Evolutionary conservation across 2,888 invertebrate genomes (phyloP).

Genomic region (Drosophila kambysellisi): DNA sequence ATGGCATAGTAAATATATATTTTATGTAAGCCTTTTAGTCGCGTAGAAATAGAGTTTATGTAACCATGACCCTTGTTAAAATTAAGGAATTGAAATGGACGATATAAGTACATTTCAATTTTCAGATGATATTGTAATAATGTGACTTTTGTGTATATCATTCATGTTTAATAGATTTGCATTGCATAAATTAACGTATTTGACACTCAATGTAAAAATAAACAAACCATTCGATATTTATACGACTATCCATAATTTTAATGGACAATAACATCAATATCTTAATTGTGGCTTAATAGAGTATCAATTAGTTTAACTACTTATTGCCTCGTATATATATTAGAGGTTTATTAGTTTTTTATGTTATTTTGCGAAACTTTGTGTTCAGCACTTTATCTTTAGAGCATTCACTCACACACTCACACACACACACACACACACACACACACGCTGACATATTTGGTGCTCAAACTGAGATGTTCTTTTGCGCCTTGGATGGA

Average conservation of each 20-base stretch:
- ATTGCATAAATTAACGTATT: not conserved
- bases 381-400: conserved; percentile 18
- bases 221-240: not conserved
- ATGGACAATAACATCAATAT: conserved; percentile 1
- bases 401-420: conserved; percentile 4
- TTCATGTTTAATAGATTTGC: not conserved
- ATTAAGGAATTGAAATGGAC: not conserved
- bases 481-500: conserved; percentile 45
- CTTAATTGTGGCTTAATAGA: conserved; percentile 8
- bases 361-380: conserved; percentile 38
- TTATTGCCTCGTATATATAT: conserved; percentile 35
- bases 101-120: not conserved
- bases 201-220: not conserved
- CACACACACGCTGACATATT: conserved; percentile 1
- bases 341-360: conserved; percentile 28
- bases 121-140: not conserved
- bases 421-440: conserved; percentile 2
- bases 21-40: conserved; percentile 1
- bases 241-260: not conserved
- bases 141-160: not conserved
- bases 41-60: not conserved
- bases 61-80: not conserved
- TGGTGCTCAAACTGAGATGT: conserved; percentile 57
- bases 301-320: conserved; percentile 27
- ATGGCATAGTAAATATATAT: conserved; percentile 20